Percentiles rank a stretch among this genome's conserved stretches.
These are phyloP conservation scores for Paralichthys olivaceus DNA, from an alignment of 2,113 vertebrate genomes.

Conservation along the genomic window DNA sequence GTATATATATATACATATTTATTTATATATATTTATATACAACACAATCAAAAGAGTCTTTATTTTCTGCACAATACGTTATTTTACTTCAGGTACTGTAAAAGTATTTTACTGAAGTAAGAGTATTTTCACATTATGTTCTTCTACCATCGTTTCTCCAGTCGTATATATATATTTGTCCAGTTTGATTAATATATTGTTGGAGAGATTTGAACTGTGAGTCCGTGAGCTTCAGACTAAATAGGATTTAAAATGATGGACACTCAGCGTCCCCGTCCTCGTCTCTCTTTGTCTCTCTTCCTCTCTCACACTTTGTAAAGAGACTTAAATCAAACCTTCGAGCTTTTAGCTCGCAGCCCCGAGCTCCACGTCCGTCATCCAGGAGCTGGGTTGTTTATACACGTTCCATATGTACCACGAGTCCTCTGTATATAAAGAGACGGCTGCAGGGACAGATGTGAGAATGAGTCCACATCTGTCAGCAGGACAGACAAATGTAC, in stretches of 20 bases:
- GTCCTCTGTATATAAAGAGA: conserved; percentile 29
- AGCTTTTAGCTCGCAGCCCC: conserved; percentile 7
- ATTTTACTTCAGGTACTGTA: too few relatives aligned
- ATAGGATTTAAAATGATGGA: conserved; percentile 10
- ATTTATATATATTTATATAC: too few relatives aligned
- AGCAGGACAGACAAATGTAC: conserved; percentile 11
- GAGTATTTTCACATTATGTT: too few relatives aligned
- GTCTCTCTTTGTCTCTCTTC: not conserved
- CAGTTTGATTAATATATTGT: too few relatives aligned
- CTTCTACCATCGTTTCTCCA: too few relatives aligned
- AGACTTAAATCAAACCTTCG: conserved; percentile 24
- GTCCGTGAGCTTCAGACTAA: too few relatives aligned
- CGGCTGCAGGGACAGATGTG: conserved; percentile 3
- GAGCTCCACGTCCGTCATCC: conserved; percentile 29
- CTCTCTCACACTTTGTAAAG: conserved; percentile 1
- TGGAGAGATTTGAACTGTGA: too few relatives aligned
- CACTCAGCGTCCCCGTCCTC: conserved; percentile 3
- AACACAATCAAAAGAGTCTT: too few relatives aligned
- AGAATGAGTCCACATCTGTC: not conserved
- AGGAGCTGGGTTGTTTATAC: conserved; percentile 1
- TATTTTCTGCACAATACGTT: too few relatives aligned
- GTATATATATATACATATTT: not conserved
- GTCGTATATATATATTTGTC: too few relatives aligned
- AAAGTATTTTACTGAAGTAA: too few relatives aligned
- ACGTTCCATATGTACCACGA: not conserved